Conservation (phyloP, 2,888 invertebrate genomes). For the Parapristionchus giblindavisi region DNA sequence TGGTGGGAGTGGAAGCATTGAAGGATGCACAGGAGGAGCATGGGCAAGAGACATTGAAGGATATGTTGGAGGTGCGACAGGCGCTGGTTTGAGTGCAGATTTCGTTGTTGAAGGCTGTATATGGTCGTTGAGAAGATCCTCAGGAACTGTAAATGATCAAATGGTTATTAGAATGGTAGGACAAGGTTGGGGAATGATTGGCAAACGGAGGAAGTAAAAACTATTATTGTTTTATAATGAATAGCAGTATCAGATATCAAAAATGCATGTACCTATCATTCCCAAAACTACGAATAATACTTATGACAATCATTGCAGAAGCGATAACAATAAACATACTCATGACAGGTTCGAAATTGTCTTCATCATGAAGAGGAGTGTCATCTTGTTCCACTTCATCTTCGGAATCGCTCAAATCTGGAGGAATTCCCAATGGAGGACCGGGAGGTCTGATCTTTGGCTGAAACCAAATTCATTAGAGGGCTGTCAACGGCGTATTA, state of each 20-base stretch:
- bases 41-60: slow-evolving; percentile 8
- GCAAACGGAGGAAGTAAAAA: too few species aligned
- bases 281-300: not conserved
- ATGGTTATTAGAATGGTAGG: not conserved
- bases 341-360: slow-evolving; percentile 30
- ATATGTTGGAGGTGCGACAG: slow-evolving; percentile 26
- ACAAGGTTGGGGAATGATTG: not conserved
- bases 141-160: slow-evolving; percentile 15
- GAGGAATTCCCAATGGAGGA: slow-evolving; percentile 61
- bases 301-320: not conserved
- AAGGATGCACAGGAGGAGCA: slow-evolving; percentile 30
- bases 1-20: slow-evolving; percentile 25
- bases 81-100: slow-evolving; percentile 11
- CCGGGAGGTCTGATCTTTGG: slow-evolving; percentile 47
- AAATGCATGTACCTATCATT: too few species aligned
- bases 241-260: too few species aligned
- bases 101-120: not conserved
- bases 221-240: too few species aligned
- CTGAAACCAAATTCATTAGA: not conserved
- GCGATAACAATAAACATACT: slow-evolving; percentile 16
- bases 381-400: slow-evolving; percentile 43
- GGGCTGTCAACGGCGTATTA: not conserved
- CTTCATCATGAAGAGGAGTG: slow-evolving; percentile 14
- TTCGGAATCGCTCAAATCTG: slow-evolving; percentile 54
- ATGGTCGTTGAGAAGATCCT: not conserved